Percentiles rank a stretch among this genome's conserved stretches.
Evolutionary conservation across 2,888 invertebrate species (phyloP).

Genomic region (Drepanosiphum platanoidis): DNA sequence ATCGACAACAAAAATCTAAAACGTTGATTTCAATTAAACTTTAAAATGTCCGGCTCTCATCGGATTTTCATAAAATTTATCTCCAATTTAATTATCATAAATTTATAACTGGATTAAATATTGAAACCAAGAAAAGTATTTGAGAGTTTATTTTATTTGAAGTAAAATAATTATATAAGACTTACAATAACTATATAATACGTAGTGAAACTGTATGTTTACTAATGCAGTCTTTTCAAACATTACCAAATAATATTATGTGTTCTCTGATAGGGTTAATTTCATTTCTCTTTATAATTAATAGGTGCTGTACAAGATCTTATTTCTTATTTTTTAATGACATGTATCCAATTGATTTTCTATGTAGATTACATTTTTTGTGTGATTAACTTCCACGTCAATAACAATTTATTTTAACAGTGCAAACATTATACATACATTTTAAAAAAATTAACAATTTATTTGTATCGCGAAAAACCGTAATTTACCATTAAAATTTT

Average conservation of each 20-base stretch:
- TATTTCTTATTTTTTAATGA: conserved; percentile 1
- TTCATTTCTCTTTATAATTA: conserved; percentile 12
- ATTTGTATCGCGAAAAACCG: conserved; percentile 9
- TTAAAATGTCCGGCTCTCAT: background rate
- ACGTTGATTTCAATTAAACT: conserved; percentile 25
- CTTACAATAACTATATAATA: conserved; percentile 46
- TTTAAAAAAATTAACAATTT: conserved; percentile 32
- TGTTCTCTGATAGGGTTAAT: conserved; percentile 24
- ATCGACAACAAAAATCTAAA: conserved; percentile 30
- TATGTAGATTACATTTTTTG: conserved; percentile 31
- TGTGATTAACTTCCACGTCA: conserved; percentile 25
- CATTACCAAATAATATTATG: conserved; percentile 41
- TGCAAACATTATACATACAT: background rate
- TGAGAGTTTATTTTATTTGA: conserved; percentile 25
- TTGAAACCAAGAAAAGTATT: conserved; percentile 44
- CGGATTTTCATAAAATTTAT: background rate
- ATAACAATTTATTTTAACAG: conserved; percentile 29
- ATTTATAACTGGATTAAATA: conserved; percentile 6
- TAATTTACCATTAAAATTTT: conserved; percentile 38
- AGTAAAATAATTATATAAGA: conserved; percentile 40
- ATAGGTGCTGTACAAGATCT: conserved; percentile 24
- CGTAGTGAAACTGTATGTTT: conserved; percentile 18
- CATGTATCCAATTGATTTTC: background rate
- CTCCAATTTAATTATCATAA: background rate
- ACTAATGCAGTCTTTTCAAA: conserved; percentile 34